These are phyloP conservation scores for Rhinogobio ventralis DNA, from an alignment of 2,797 vertebrate species.

Conservation along the genomic window DNA sequence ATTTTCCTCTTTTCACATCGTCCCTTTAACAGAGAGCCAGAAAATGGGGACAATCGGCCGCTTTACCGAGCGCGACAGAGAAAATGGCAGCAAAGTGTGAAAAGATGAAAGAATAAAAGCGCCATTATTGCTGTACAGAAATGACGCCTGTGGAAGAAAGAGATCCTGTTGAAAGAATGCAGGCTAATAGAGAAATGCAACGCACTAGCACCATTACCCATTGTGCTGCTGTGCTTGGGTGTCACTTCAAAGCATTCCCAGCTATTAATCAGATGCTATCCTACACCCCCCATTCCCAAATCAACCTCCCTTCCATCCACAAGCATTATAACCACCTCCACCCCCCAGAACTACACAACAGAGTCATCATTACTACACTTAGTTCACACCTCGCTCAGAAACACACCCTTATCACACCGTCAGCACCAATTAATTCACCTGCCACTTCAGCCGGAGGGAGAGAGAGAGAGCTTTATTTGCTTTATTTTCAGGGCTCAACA, in stretches of 20 bases:
- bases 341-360: constrained; percentile 75
- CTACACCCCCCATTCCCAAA: constrained; percentile 65
- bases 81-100: constrained; percentile 59
- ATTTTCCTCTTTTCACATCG: constrained; percentile 9
- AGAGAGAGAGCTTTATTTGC: neutral
- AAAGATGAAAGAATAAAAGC: constrained; percentile 62
- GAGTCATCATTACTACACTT: constrained; percentile 74
- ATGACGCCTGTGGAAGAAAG: constrained; percentile 47
- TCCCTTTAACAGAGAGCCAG: constrained; percentile 1
- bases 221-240: constrained; percentile 71
- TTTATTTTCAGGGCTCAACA: constrained; percentile 4
- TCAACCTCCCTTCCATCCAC: constrained; percentile 62
- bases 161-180: constrained; percentile 50
- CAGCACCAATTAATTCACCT: constrained; percentile 75
- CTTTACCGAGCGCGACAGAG: constrained; percentile 48
- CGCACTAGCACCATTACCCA: constrained; percentile 69
- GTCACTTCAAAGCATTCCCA: constrained; percentile 80
- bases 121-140: constrained; percentile 36
- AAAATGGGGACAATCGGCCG: constrained; percentile 11
- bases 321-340: constrained; percentile 40
- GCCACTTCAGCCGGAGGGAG: constrained; percentile 62
- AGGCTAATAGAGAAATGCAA: constrained; percentile 67
- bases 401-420: constrained; percentile 72
- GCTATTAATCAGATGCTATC: constrained; percentile 77
- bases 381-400: constrained; percentile 69